Base-by-base conservation (phyloP, 2,797 vertebrate genomes). In the Molothrus aeneus region DNA sequence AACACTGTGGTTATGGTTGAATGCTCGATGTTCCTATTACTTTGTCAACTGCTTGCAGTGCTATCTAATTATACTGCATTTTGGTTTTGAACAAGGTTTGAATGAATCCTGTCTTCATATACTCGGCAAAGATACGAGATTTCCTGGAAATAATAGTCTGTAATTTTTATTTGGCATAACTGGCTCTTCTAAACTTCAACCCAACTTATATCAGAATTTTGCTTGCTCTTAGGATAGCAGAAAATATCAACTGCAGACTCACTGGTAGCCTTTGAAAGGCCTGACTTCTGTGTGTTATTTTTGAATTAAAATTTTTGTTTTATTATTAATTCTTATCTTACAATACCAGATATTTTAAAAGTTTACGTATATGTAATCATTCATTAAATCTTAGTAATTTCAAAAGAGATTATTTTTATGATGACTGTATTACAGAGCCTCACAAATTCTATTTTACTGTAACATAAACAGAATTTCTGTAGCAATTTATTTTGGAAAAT, bases 401-500 rank as follows among this genome's bases (percentile, higher is more conserved):
- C 64, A 57, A 75, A 66, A 80, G 26, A 77, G 32, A 88, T 69
- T 8, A 86, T 88, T 91, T 95, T 87, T 91, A 63, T 50, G n/a
- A 88, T 59, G 24, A 70, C 75, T 78, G 42, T 40, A 75, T 66
- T 75, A 64, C 5, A 3, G n/a, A 82, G 17, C 22, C 81, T 92
- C 81, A 78, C n/a, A 69, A 92, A 93, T 92, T 86, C 78, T 16
- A 81, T 93, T 93, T 97, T 86, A 74, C 65, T 91, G 45, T 71
- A 96, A 95, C 79, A 94, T 66, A 95, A 94, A 95, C 88, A 86
- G 80, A 96, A 96, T 80, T 95, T 53, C 63, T 26, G n/a, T 48
- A 69, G 48, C 34, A 54, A 86, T 90, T 95, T 97, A 93, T 96
- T 96, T 97, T 93, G 89, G 68, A 83, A 94, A 97, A 87, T 75